Evolutionary conservation across 2,113 vertebrate species (phyloP).

Genomic region (Equus quagga): DNA sequence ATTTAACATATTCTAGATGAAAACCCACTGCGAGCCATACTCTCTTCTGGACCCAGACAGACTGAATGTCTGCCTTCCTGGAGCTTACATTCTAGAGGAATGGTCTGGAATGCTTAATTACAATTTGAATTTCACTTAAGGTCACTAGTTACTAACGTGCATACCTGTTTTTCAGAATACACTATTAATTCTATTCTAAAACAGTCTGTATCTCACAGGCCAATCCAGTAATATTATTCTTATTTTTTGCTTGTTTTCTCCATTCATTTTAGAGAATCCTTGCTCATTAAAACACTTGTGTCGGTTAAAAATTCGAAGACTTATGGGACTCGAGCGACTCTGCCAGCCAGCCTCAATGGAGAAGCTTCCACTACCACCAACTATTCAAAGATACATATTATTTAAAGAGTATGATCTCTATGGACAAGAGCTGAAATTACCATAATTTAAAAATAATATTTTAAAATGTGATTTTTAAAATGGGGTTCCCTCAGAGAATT

Average conservation of each 20-base stretch:
- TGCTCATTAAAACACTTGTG: conserved; percentile 91
- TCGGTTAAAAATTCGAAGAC: conserved; percentile 90
- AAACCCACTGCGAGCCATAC: not conserved
- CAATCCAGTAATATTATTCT: not conserved
- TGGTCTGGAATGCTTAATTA: not conserved
- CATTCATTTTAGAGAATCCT: conserved; percentile 89
- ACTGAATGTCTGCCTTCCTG: not conserved
- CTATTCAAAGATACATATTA: conserved; percentile 90
- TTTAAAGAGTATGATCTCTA: conserved; percentile 94
- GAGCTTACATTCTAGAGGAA: not conserved
- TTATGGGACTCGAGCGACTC: conserved; percentile 86
- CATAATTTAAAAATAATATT: conserved; percentile 63
- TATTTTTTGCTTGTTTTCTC: conserved; percentile 49
- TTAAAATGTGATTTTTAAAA: conserved; percentile 43
- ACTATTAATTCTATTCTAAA: conserved; percentile 6
- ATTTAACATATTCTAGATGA: conserved; percentile 2
- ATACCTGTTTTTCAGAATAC: not conserved
- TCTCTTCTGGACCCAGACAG: not conserved
- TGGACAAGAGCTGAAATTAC: conserved; percentile 82
- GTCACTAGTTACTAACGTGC: not conserved
- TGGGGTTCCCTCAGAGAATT: conserved; percentile 62
- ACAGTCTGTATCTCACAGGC: not conserved
- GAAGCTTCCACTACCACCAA: conserved; percentile 87
- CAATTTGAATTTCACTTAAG: conserved; percentile 48
- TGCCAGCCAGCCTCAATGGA: conserved; percentile 85